These are phyloP conservation scores for Diorhabda sublineata DNA, from an alignment of 1,140 invertebrate genomes.

Conservation along the genomic window DNA sequence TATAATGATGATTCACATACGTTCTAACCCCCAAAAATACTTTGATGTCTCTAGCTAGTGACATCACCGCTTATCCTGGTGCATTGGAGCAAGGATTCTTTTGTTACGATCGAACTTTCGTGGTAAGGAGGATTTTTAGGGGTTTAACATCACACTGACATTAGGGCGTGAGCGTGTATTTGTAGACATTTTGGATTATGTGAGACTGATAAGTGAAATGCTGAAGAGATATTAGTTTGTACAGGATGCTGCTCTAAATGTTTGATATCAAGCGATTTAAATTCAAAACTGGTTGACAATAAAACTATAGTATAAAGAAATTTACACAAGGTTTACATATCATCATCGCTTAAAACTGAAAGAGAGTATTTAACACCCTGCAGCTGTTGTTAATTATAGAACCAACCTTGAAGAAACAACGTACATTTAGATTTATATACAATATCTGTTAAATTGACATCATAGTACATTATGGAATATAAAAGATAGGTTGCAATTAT, in stretches of 20 bases:
- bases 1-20: slow-evolving; percentile 4
- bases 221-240: neutral
- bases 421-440: too few relatives aligned
- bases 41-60: slow-evolving; percentile 8
- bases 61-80: slow-evolving; percentile 1
- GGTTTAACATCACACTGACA: neutral
- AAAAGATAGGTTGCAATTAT: too few relatives aligned
- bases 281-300: too few relatives aligned
- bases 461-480: too few relatives aligned
- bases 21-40: neutral
- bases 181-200: neutral
- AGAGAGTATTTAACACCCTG: too few relatives aligned
- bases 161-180: neutral
- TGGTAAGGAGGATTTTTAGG: neutral
- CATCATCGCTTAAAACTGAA: too few relatives aligned
- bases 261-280: too few relatives aligned
- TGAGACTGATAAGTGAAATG: neutral
- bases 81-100: slow-evolving; percentile 1
- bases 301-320: too few relatives aligned
- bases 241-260: neutral
- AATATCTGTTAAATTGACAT: too few relatives aligned
- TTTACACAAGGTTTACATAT: too few relatives aligned
- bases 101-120: neutral
- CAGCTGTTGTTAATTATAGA: too few relatives aligned
- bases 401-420: too few relatives aligned